These are phyloP conservation scores for Pachycephus smyrnensis DNA, from an alignment of 2,888 invertebrate species.

Conservation along the genomic window DNA sequence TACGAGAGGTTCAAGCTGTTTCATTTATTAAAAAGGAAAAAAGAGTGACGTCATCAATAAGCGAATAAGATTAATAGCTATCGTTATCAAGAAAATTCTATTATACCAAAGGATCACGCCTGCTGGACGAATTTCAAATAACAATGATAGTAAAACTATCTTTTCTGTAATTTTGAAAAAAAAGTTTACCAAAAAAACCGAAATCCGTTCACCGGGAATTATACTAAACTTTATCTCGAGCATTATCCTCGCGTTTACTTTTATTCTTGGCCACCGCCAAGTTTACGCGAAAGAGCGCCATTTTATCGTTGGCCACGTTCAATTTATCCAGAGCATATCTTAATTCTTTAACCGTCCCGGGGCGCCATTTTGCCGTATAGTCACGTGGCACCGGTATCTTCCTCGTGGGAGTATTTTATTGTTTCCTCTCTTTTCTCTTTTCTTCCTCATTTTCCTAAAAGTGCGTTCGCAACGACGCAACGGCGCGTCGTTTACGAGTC, in stretches of 20 bases:
- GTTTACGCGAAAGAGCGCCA: neutral
- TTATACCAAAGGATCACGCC: too few relatives aligned
- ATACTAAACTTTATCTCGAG: too few relatives aligned
- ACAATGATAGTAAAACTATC: too few relatives aligned
- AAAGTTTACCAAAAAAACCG: neutral
- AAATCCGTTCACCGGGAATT: too few relatives aligned
- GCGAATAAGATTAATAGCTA: too few relatives aligned
- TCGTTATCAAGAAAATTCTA: too few relatives aligned
- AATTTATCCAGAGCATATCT: neutral
- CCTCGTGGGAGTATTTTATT: neutral
- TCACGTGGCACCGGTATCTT: neutral
- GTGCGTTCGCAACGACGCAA: neutral
- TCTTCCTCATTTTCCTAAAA: neutral
- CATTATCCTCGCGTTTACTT: neutral
- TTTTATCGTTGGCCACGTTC: neutral
- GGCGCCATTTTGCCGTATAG: neutral
- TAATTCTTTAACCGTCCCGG: neutral
- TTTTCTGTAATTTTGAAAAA: neutral
- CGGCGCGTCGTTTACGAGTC: neutral
- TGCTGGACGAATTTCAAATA: neutral
- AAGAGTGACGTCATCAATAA: too few relatives aligned
- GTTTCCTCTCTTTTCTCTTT: neutral
- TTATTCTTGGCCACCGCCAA: neutral
- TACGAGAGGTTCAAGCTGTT: too few relatives aligned
- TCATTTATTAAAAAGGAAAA: too few relatives aligned